Evolutionary conservation across 2,888 invertebrate genomes (phyloP), one percentile per base, ranked within the genome.

Genomic region (Leptopilina drosophilae): DNA sequence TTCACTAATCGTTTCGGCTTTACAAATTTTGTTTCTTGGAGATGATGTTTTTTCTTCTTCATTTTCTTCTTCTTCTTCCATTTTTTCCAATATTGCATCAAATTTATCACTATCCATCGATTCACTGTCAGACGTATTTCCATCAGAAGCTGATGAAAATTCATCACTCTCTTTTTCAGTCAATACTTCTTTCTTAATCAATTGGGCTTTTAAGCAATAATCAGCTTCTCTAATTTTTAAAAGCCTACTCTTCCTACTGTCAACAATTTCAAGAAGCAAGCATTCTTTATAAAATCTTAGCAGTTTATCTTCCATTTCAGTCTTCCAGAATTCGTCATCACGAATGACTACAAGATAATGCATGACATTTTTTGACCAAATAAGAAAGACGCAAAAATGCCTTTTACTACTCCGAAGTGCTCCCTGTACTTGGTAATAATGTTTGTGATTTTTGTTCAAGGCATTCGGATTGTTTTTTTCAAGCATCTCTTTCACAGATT

Each of bases 181-280:
- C 8, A 49, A 11, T 11, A 1, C 9, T 49, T 49, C 11, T 11
- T 49, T 0, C 3, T 12, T 49, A 1, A 12, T 8, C 49, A 11
- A 11, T 49, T 49, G 12, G 49, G 62, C 62, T 62, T 62, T 62
- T 62, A 62, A 15, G 9, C 15, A 15, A 62, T 62, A 62, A 7
- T 62, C 62, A 15, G 62, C 15, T 15, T 62, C 62, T 62, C 62
- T 62, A 4, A 62, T 15, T 3, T 6, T 5, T 62, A 20, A 9
- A 62, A 20, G 15, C 20, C 62, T 15, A 5, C n/a, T 66, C 12
- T 78, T 42, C 0, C 83, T 73, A 77, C 82, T 82, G 64, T 87
- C 85, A 2, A 87, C 40, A 9, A 87, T 87, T 83, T 87, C 86
- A 14, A 85, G 85, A 5, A 86, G 76, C 33, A 87, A 11, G 56